These are phyloP conservation scores for Austrolebias charrua DNA, from an alignment of 2,797 vertebrate genomes.

Conservation along the genomic window DNA sequence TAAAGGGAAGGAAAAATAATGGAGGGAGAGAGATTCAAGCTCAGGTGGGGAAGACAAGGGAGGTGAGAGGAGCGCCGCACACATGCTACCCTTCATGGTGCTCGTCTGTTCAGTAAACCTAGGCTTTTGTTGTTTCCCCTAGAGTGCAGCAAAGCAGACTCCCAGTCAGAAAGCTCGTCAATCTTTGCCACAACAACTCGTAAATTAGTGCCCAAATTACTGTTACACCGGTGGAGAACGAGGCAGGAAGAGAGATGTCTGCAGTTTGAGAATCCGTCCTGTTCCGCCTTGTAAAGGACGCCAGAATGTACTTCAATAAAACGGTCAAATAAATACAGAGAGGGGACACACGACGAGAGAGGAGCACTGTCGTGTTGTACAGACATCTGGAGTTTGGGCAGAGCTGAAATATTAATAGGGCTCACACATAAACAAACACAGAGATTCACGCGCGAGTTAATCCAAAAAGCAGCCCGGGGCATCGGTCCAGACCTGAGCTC, in stretches of 20 bases:
- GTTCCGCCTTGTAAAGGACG: slow-evolving; percentile 66
- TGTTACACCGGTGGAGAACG: slow-evolving; percentile 62
- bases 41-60: slow-evolving; percentile 67
- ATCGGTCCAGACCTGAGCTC: slow-evolving; percentile 71
- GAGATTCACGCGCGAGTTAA: slow-evolving; percentile 75
- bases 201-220: slow-evolving; percentile 82
- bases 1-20: slow-evolving; percentile 42
- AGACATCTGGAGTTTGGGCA: slow-evolving; percentile 74
- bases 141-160: slow-evolving; percentile 70
- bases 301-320: slow-evolving; percentile 80
- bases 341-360: slow-evolving; percentile 69
- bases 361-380: slow-evolving; percentile 73
- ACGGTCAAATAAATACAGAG: slow-evolving; percentile 73
- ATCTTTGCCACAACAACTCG: slow-evolving; percentile 78
- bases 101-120: slow-evolving; percentile 75
- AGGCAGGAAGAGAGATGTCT: slow-evolving; percentile 62
- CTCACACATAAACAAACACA: slow-evolving; percentile 80
- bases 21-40: slow-evolving; percentile 53
- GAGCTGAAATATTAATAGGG: slow-evolving; percentile 82
- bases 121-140: slow-evolving; percentile 78
- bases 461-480: slow-evolving; percentile 78
- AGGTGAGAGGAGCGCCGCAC: slow-evolving; percentile 59
- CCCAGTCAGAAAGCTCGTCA: slow-evolving; percentile 79
- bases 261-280: slow-evolving; percentile 65
- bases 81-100: slow-evolving; percentile 72